These are phyloP conservation scores for Micoletzkya japonica DNA, from an alignment of 2,888 invertebrate genomes.

Conservation along the genomic window DNA sequence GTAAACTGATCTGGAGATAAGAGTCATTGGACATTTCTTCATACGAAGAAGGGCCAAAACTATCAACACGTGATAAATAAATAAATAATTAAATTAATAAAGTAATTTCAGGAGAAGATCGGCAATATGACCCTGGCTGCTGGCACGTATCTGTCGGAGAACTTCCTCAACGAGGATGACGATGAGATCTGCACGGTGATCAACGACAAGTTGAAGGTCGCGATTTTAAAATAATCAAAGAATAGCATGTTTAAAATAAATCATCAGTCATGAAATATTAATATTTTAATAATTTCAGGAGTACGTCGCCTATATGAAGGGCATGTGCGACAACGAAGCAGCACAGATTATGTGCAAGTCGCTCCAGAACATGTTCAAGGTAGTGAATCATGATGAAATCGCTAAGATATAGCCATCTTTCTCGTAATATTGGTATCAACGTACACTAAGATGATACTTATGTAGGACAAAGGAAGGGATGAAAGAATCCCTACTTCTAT, in stretches of 20 bases:
- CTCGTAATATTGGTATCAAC: not conserved
- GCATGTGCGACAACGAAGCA: conserved; percentile 59
- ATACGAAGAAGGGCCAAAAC: not conserved
- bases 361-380: conserved; percentile 59
- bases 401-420: not conserved
- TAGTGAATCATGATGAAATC: conserved; percentile 25
- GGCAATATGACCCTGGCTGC: conserved; percentile 63
- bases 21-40: too few relatives aligned
- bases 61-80: not conserved
- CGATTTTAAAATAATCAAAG: not conserved
- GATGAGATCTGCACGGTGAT: conserved; percentile 54
- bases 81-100: not conserved
- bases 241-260: not conserved
- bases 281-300: conserved; percentile 33
- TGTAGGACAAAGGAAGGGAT: not conserved
- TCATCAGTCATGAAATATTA: not conserved
- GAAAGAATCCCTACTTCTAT: not conserved
- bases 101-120: conserved; percentile 51
- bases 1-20: not conserved
- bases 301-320: conserved; percentile 56
- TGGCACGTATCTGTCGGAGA: conserved; percentile 62
- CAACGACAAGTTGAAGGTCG: conserved; percentile 7
- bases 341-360: conserved; percentile 60
- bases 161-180: conserved; percentile 53
- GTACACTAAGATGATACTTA: not conserved